phyloP scores from a whole-genome alignment of 2,797 vertebrate species.

The Cygnus olor region DNA sequence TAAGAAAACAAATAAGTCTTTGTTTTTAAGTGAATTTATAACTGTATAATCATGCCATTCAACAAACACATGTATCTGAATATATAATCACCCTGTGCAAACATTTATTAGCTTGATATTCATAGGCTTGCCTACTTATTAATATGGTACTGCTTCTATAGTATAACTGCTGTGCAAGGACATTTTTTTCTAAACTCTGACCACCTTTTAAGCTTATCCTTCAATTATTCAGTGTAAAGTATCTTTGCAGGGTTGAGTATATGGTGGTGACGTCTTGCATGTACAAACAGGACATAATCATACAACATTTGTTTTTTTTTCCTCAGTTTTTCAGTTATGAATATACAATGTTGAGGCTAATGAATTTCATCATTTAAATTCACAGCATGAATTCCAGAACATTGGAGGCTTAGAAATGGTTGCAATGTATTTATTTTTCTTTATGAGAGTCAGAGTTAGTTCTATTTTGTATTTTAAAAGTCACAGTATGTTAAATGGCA shows the following conservation, averaged over 20 bases:
- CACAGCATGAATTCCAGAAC: slow-evolving; percentile 38
- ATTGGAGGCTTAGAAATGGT: slow-evolving; percentile 1
- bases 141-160: not conserved
- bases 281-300: slow-evolving; percentile 19
- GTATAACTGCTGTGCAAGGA: not conserved
- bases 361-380: slow-evolving; percentile 23
- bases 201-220: not conserved
- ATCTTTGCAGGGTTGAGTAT: not conserved
- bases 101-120: not conserved
- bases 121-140: not conserved
- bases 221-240: not conserved
- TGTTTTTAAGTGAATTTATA: not conserved
- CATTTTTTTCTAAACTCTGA: not conserved
- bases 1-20: not conserved
- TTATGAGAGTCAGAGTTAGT: not conserved
- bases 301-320: not conserved
- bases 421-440: slow-evolving; percentile 43
- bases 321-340: slow-evolving; percentile 24
- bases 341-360: slow-evolving; percentile 35
- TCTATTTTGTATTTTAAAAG: slow-evolving; percentile 23
- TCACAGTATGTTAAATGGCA: not conserved
- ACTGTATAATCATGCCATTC: not conserved
- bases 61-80: not conserved
- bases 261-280: not conserved
- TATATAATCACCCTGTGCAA: not conserved